A percentile compares a stretch with the other conserved stretches of the same genome.
These are phyloP conservation scores for Pinctada fucata DNA, from an alignment of 2,888 invertebrate genomes.

Conservation along the genomic window DNA sequence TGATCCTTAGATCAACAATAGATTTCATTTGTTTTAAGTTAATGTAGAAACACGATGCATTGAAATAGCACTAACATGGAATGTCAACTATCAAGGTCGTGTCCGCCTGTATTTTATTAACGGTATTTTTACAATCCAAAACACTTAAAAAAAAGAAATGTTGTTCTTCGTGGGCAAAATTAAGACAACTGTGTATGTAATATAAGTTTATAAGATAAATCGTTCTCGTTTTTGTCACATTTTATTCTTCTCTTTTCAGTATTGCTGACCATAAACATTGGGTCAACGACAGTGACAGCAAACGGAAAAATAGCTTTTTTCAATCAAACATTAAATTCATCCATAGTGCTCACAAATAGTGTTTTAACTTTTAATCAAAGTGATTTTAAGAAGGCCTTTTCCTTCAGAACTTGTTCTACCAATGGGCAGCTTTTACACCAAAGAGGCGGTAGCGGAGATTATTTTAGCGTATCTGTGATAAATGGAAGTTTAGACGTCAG, in stretches of 20 bases:
- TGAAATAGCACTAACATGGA: too few species aligned
- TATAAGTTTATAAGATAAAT: too few species aligned
- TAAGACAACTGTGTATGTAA: too few species aligned
- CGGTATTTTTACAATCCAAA: too few species aligned
- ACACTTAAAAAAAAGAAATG: too few species aligned
- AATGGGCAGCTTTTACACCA: slow-evolving; percentile 55
- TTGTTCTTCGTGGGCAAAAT: too few species aligned
- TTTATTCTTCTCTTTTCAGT: slow-evolving; percentile 44
- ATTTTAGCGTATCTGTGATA: slow-evolving; percentile 44
- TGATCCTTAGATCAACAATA: too few species aligned
- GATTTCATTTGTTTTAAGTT: too few species aligned
- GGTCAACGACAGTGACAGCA: slow-evolving; percentile 9
- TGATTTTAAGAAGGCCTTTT: slow-evolving; percentile 49
- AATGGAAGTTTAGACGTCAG: slow-evolving; percentile 51
- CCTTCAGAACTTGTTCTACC: slow-evolving; percentile 53
- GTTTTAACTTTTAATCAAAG: slow-evolving; percentile 42
- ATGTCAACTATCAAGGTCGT: too few species aligned
- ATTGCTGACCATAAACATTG: slow-evolving; percentile 16
- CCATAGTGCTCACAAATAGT: slow-evolving; percentile 39
- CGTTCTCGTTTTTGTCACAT: not conserved
- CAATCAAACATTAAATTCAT: slow-evolving; percentile 47
- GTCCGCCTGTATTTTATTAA: too few species aligned
- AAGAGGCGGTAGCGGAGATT: slow-evolving; percentile 47
- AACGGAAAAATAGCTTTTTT: slow-evolving; percentile 49
- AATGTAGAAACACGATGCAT: too few species aligned